phyloP scores from a whole-genome alignment of 2,113 vertebrate species.

The Chascanopsetta lugubris region DNA sequence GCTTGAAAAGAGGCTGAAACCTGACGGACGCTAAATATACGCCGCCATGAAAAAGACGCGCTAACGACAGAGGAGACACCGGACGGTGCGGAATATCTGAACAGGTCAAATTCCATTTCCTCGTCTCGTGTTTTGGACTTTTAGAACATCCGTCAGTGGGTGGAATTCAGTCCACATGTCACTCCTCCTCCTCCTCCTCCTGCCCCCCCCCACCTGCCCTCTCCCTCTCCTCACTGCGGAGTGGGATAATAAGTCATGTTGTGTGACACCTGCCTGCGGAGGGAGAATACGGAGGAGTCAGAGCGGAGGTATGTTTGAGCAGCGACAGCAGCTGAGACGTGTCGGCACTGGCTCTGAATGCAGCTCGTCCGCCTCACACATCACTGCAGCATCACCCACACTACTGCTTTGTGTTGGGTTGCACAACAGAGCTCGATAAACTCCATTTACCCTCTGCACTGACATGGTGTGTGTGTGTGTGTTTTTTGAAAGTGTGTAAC shows the following conservation, averaged over 20 bases:
- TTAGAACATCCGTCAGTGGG: background rate
- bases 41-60: conserved; percentile 23
- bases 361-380: conserved; percentile 46
- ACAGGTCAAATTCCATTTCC: too few species aligned
- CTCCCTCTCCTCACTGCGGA: too few species aligned
- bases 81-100: background rate
- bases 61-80: conserved; percentile 2
- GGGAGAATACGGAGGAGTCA: conserved; percentile 15
- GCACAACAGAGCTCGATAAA: conserved; percentile 15
- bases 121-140: background rate
- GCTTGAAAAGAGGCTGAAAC: conserved; percentile 33
- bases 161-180: too few species aligned
- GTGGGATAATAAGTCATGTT: conserved; percentile 3
- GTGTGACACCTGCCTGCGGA: conserved; percentile 25
- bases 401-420: conserved; percentile 3
- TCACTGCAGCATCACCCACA: conserved; percentile 22
- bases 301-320: conserved; percentile 42
- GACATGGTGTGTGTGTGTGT: background rate
- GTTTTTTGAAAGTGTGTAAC: background rate
- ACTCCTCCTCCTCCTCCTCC: too few species aligned
- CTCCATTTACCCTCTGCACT: conserved; percentile 33
- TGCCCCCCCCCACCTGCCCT: too few species aligned
- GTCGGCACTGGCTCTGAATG: conserved; percentile 60
- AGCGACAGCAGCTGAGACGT: conserved; percentile 39
- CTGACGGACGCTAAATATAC: conserved; percentile 53